Base-by-base conservation (phyloP, 2,888 invertebrate genomes). In the Spisula solida region DNA sequence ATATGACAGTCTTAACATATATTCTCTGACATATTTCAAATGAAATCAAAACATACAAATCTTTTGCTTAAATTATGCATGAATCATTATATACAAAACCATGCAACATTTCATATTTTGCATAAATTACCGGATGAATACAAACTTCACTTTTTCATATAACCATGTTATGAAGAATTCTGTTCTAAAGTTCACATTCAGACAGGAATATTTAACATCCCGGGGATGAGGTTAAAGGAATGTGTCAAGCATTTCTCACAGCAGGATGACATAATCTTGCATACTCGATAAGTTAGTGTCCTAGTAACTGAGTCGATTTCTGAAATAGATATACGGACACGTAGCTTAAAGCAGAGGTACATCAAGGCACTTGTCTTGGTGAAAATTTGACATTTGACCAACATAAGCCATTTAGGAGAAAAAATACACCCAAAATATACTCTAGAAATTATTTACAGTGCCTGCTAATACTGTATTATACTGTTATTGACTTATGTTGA, bases 61-160 rank as follows among this genome's bases (percentile, higher is more conserved):
- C 34, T 31, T 18, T 75, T 75, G 31, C 29, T 31, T 34, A 31
- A 75, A 75, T 75, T 34, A 75, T 34, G 14, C 75, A 75, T 75
- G 31, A 75, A 75, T 75, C 75, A 75, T 16, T 31, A 18, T 34
- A 18, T 18, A 75, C 34, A 34, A 75, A 75, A 16, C 31, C 10
- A 75, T 14, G 25, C 4, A 34, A 75, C 34, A 75, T 34, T 75
- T 75, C 34, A 75, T 34, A 75, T 41, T 41, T 5, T 75, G 75
- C 75, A 75, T 75, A 75, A 75, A 75, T 75, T 75, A 75, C 12
- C 16, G 16, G 25, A 18, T 75, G 29, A 34, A 75, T 75, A 31
- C 75, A 75, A 75, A 75, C n/a, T 34, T 75, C 31, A 75, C 16
- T 75, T 75, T 75, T 75, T 75, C 12, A 12, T 31, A 75, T 18